phyloP scores from a whole-genome alignment of 1,140 invertebrate genomes.

The Antheraea pernyi region DNA sequence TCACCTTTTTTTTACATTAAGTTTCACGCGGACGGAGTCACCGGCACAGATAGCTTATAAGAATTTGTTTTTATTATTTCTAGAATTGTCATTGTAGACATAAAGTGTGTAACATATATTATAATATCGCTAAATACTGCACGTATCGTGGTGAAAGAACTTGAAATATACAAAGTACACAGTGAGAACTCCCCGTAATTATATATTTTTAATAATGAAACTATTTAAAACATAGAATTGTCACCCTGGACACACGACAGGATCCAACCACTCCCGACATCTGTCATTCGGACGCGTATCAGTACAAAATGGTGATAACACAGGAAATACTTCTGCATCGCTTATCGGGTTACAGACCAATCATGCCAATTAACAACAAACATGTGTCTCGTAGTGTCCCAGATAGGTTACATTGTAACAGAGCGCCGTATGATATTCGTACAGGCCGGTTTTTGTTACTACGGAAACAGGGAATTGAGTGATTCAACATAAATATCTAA shows the following conservation, averaged over 20 bases:
- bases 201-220: background rate
- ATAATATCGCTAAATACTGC: too few relatives aligned
- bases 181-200: too few relatives aligned
- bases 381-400: background rate
- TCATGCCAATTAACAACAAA: slow-evolving; percentile 4
- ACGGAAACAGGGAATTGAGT: background rate
- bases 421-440: background rate
- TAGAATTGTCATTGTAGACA: too few relatives aligned
- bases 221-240: background rate
- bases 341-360: slow-evolving; percentile 5
- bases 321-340: slow-evolving; percentile 11
- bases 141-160: too few relatives aligned
- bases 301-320: slow-evolving; percentile 5
- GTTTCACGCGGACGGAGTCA: too few relatives aligned
- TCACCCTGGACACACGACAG: background rate
- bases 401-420: background rate
- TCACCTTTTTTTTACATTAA: too few relatives aligned
- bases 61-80: too few relatives aligned
- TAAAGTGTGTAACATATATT: too few relatives aligned
- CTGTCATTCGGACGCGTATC: slow-evolving; percentile 1
- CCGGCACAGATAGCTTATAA: too few relatives aligned
- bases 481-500: too few relatives aligned
- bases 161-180: too few relatives aligned
- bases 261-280: background rate
- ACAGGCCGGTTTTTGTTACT: background rate